A percentile compares a stretch with the other conserved stretches of the same genome.
phyloP scores from a whole-genome alignment of 2,113 vertebrate species.

The Rhea pennata region DNA sequence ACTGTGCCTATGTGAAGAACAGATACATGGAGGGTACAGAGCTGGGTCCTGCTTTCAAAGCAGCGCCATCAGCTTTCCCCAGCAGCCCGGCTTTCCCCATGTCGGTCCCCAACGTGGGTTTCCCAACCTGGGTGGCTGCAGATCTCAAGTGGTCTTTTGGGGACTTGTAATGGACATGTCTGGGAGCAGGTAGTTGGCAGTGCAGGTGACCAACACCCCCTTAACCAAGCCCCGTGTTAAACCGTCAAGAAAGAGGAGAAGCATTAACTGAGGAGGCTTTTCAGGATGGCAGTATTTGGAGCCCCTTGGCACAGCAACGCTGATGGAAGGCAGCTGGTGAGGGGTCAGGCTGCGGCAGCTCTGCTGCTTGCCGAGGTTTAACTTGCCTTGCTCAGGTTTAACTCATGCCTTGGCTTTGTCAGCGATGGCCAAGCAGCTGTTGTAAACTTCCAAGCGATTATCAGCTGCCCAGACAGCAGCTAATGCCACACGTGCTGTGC shows the following conservation, averaged over 20 bases:
- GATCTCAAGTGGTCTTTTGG: background rate
- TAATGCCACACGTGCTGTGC: background rate
- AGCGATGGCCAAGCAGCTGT: background rate
- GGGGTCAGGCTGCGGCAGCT: background rate
- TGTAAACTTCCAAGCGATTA: background rate
- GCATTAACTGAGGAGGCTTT: background rate
- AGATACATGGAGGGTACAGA: background rate
- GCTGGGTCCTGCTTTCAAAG: background rate
- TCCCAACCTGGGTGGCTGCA: background rate
- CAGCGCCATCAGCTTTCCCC: background rate
- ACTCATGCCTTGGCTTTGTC: background rate
- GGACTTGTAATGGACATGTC: background rate
- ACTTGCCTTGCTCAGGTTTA: background rate
- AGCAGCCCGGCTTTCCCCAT: background rate
- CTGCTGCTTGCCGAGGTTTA: background rate
- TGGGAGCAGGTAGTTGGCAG: background rate
- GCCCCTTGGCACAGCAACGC: background rate
- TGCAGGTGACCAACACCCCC: background rate
- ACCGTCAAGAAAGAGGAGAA: background rate
- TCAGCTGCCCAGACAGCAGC: background rate
- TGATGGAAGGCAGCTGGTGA: background rate
- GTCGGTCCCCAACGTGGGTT: background rate
- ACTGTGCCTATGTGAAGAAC: background rate
- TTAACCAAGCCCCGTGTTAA: background rate
- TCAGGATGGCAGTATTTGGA: background rate